Conservation (phyloP, 1,140 invertebrate species). For the Melipona quadrifasciata region DNA sequence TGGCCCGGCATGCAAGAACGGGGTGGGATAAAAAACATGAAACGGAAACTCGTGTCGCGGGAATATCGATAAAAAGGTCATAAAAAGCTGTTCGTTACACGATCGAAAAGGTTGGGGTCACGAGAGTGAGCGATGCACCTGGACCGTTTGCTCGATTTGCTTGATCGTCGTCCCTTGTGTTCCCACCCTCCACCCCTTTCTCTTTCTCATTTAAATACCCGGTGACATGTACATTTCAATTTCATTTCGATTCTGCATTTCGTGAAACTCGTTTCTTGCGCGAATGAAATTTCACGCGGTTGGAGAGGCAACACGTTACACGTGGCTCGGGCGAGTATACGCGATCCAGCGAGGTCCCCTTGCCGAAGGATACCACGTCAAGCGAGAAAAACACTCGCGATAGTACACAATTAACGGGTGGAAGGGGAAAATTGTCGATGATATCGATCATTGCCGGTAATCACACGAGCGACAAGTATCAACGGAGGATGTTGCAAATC, state of each 20-base stretch:
- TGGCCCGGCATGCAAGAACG: no score
- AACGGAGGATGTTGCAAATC: background rate
- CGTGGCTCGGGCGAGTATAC: background rate
- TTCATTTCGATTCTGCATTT: background rate
- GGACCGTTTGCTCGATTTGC: background rate
- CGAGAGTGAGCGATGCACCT: constrained; percentile 21
- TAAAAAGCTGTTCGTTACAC: constrained; percentile 3
- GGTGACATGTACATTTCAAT: constrained; percentile 12
- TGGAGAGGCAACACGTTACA: background rate
- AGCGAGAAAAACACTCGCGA: background rate
- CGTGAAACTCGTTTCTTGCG: background rate
- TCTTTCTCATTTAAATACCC: background rate
- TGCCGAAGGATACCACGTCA: background rate
- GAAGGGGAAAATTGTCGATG: background rate
- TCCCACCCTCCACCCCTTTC: no score
- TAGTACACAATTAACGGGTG: background rate
- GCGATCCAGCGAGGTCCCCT: background rate
- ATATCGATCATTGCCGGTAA: constrained; percentile 5
- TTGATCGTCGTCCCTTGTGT: background rate
- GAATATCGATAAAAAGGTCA: constrained; percentile 30
- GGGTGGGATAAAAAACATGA: constrained; percentile 1
- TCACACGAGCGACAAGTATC: background rate
- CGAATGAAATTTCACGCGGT: background rate
- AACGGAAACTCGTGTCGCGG: background rate
- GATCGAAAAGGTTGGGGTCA: constrained; percentile 36